Evolutionary conservation across 2,113 vertebrate genomes (phyloP).

Genomic region (Addax nasomaculatus): DNA sequence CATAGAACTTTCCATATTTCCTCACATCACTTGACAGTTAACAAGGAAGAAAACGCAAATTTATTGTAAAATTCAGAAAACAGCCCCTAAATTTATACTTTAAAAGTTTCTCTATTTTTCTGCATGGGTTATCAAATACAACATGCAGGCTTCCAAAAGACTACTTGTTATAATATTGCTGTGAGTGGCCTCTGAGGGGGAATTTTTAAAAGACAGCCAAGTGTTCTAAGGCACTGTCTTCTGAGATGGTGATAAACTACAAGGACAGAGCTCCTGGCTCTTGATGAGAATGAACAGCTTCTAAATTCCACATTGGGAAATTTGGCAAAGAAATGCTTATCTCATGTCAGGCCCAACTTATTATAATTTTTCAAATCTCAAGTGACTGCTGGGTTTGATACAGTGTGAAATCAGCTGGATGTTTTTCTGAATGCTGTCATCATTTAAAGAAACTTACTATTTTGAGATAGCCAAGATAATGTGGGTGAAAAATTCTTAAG

Average conservation of each 20-base stretch:
- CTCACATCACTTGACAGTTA: not conserved
- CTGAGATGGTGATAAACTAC: not conserved
- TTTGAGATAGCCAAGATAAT: not conserved
- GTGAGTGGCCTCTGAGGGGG: not conserved
- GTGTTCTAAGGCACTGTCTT: not conserved
- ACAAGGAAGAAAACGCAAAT: not conserved
- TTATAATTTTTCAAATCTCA: conserved; percentile 6
- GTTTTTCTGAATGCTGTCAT: not conserved
- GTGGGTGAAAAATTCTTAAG: not conserved
- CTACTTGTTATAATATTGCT: not conserved
- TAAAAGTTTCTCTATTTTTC: conserved; percentile 27
- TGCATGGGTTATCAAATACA: not conserved
- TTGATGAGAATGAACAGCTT: conserved; percentile 6
- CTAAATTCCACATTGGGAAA: not conserved
- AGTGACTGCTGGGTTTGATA: not conserved
- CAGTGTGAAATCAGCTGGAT: not conserved
- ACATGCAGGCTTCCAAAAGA: not conserved
- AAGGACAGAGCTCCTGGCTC: not conserved
- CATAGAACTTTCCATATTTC: not conserved
- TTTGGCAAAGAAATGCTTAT: conserved; percentile 21
- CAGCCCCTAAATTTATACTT: not conserved
- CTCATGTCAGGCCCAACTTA: not conserved
- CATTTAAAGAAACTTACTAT: conserved; percentile 22
- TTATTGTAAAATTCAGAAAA: not conserved
- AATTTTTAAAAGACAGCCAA: not conserved